phyloP scores from a whole-genome alignment of 2,113 vertebrate genomes.

The Coturnix japonica region DNA sequence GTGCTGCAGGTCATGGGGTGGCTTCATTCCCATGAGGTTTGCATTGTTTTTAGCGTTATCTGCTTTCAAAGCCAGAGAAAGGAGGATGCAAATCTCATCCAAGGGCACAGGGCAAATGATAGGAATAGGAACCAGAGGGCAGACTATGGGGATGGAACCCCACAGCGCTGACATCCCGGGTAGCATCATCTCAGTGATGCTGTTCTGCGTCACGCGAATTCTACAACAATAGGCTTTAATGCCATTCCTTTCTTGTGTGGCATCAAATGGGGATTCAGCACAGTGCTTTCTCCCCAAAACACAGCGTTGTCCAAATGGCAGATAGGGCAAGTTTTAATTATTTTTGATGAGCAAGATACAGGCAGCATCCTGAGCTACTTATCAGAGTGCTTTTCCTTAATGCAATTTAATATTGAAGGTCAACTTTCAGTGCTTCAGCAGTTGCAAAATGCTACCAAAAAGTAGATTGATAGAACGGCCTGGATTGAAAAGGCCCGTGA shows the following conservation, averaged over 20 bases:
- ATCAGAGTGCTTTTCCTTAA: not conserved
- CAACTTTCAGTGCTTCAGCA: not conserved
- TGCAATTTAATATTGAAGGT: not conserved
- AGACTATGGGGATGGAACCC: not conserved
- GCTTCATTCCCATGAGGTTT: not conserved
- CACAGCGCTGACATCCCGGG: fast-evolving
- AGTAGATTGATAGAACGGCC: not conserved
- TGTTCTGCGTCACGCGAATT: fast-evolving
- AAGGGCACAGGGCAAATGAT: not conserved
- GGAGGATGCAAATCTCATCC: not conserved
- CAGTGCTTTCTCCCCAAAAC: not conserved
- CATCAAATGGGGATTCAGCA: not conserved
- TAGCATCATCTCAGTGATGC: fast-evolving
- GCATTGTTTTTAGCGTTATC: not conserved
- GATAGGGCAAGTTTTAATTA: not conserved
- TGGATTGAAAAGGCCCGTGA: no score
- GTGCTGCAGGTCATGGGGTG: not conserved
- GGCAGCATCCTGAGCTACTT: not conserved
- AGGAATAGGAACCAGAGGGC: not conserved
- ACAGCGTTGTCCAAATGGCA: not conserved
- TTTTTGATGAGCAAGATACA: not conserved
- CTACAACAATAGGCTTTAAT: fast-evolving
- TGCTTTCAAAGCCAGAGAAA: fast-evolving
- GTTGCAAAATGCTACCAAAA: not conserved
- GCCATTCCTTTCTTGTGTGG: not conserved